Evolutionary conservation across 2,888 invertebrate genomes (phyloP).

Genomic region (Cyclophora punctaria): DNA sequence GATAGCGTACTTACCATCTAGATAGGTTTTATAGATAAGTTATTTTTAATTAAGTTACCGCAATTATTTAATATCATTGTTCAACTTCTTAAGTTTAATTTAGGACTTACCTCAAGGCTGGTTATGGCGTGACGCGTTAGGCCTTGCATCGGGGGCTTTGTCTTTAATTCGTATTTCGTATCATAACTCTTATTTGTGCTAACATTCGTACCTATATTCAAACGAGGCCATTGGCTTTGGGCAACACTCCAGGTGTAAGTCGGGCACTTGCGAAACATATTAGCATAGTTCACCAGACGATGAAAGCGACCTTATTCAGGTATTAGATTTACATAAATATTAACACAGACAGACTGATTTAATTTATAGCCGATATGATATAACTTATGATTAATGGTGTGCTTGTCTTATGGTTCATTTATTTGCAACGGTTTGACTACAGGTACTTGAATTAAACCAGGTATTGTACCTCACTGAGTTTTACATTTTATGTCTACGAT

Average conservation of each 20-base stretch:
- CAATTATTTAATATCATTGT: slow-evolving; percentile 4
- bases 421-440: too few species aligned
- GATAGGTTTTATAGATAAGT: too few species aligned
- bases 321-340: slow-evolving; percentile 8
- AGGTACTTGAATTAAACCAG: too few species aligned
- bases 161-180: slow-evolving; percentile 25
- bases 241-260: slow-evolving; percentile 31
- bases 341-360: slow-evolving; percentile 6
- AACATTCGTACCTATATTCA: slow-evolving; percentile 46
- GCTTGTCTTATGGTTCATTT: too few species aligned
- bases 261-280: slow-evolving; percentile 33
- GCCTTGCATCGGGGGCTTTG: slow-evolving; percentile 52
- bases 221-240: slow-evolving; percentile 40
- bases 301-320: slow-evolving; percentile 10
- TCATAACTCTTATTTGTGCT: slow-evolving; percentile 51
- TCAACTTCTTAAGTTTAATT: slow-evolving; percentile 1
- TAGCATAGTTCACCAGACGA: slow-evolving; percentile 23
- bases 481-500: too few species aligned
- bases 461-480: too few species aligned
- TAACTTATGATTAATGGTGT: too few species aligned
- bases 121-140: slow-evolving; percentile 33
- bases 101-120: slow-evolving; percentile 20
- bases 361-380: too few species aligned
- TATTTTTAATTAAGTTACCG: not conserved
- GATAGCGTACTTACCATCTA: too few species aligned